phyloP scores from a whole-genome alignment of 1,140 invertebrate species.

The Muscidifurax raptorellus region DNA sequence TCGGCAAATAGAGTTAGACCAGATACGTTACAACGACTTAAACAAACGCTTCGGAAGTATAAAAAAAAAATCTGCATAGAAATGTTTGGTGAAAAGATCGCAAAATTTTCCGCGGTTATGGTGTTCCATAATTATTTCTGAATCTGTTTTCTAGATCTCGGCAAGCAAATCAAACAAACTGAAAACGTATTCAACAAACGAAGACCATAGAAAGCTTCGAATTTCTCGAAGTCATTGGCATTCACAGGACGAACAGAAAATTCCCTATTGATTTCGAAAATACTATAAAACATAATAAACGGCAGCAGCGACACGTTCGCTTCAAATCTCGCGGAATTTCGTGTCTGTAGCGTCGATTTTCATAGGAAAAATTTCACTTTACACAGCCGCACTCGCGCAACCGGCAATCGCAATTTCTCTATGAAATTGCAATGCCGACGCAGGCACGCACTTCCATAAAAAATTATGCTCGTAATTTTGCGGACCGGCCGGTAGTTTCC shows the following conservation, averaged over 20 bases:
- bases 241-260: neutral
- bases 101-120: too few relatives aligned
- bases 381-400: neutral
- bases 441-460: neutral
- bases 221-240: neutral
- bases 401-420: constrained; percentile 34
- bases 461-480: constrained; percentile 49
- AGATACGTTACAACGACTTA: too few relatives aligned
- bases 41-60: too few relatives aligned
- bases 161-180: too few relatives aligned
- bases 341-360: constrained; percentile 6
- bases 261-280: neutral
- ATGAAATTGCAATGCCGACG: constrained; percentile 41
- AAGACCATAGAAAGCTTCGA: neutral
- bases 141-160: neutral
- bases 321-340: neutral
- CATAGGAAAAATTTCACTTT: constrained; percentile 22
- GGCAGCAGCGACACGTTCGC: neutral
- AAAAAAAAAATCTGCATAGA: too few relatives aligned
- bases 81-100: too few relatives aligned
- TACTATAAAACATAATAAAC: neutral
- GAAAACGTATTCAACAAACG: too few relatives aligned
- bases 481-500: neutral
- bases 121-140: neutral
- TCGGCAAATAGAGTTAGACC: too few relatives aligned